These are phyloP conservation scores for Philereme vetulata DNA, from an alignment of 2,888 invertebrate species.

Conservation along the genomic window DNA sequence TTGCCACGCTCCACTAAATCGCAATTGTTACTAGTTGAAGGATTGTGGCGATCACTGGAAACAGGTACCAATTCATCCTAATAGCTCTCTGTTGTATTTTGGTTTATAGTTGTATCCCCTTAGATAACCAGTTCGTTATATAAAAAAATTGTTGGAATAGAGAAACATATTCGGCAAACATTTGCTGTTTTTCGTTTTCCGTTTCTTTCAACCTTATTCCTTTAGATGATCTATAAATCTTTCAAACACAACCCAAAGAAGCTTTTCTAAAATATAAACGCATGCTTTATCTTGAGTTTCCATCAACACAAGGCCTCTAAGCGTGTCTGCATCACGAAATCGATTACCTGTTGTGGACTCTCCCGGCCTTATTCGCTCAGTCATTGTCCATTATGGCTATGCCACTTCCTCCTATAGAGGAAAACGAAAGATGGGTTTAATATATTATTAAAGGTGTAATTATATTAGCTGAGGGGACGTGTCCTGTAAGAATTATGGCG, in stretches of 20 bases:
- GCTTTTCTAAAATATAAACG: too few relatives aligned
- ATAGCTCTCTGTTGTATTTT: not conserved
- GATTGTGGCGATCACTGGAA: slow-evolving; percentile 38
- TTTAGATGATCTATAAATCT: too few relatives aligned
- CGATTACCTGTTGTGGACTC: slow-evolving; percentile 39
- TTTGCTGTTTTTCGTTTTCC: too few relatives aligned
- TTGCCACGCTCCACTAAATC: slow-evolving; percentile 51
- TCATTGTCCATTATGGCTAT: slow-evolving; percentile 40
- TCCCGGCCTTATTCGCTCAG: slow-evolving; percentile 37
- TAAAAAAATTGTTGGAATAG: too few relatives aligned
- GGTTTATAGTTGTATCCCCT: not conserved
- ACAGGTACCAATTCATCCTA: slow-evolving; percentile 3
- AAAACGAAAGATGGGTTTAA: slow-evolving; percentile 34
- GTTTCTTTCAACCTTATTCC: too few relatives aligned
- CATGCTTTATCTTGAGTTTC: slow-evolving; percentile 25
- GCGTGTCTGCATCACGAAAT: slow-evolving; percentile 41
- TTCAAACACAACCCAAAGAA: too few relatives aligned
- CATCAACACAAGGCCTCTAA: slow-evolving; percentile 31
- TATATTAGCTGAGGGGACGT: slow-evolving; percentile 30
- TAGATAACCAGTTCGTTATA: too few relatives aligned
- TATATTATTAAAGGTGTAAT: slow-evolving; percentile 35
- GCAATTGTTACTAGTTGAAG: slow-evolving; percentile 56
- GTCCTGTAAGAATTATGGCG: slow-evolving; percentile 30
- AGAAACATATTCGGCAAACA: too few relatives aligned
- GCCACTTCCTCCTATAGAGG: slow-evolving; percentile 23